These are phyloP conservation scores for Orthonyx spaldingii DNA, from an alignment of 2,113 vertebrate species.

Conservation along the genomic window DNA sequence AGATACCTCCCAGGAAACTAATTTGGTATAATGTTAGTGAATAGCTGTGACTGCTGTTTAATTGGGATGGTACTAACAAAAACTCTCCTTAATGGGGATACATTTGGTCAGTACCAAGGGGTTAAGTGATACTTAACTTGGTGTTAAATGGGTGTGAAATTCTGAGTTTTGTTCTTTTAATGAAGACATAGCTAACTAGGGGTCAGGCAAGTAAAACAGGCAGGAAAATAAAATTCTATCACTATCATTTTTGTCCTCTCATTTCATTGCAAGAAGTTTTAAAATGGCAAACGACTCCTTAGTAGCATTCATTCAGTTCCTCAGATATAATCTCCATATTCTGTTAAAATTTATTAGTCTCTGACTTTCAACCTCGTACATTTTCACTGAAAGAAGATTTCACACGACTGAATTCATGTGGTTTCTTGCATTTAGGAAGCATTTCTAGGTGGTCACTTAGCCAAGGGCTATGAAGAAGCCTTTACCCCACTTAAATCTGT, in stretches of 20 bases:
- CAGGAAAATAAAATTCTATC: constrained; percentile 4
- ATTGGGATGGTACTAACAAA: constrained; percentile 65
- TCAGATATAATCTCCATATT: not conserved
- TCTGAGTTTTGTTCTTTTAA: constrained; percentile 43
- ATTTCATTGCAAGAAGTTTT: not conserved
- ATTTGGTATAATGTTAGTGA: constrained; percentile 68
- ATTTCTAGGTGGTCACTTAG: not conserved
- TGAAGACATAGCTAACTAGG: constrained; percentile 40
- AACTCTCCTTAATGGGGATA: constrained; percentile 56
- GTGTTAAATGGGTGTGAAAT: constrained; percentile 59
- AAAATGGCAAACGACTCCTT: not conserved
- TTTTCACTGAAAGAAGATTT: not conserved
- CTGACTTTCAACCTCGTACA: not conserved
- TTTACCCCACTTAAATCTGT: not conserved
- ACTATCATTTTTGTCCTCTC: not conserved
- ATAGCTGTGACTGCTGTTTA: constrained; percentile 70
- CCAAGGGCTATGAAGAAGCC: not conserved
- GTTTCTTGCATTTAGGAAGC: not conserved
- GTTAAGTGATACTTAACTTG: constrained; percentile 63
- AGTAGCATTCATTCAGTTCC: not conserved
- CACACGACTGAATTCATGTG: not conserved
- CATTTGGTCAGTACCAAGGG: constrained; percentile 50
- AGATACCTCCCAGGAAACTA: constrained; percentile 72
- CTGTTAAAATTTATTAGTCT: not conserved
- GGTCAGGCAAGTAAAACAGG: constrained; percentile 19